Evolutionary conservation across 92 coral and sea anemone genomes (phyloP).

Genomic region (Pocillopora meandrina): DNA sequence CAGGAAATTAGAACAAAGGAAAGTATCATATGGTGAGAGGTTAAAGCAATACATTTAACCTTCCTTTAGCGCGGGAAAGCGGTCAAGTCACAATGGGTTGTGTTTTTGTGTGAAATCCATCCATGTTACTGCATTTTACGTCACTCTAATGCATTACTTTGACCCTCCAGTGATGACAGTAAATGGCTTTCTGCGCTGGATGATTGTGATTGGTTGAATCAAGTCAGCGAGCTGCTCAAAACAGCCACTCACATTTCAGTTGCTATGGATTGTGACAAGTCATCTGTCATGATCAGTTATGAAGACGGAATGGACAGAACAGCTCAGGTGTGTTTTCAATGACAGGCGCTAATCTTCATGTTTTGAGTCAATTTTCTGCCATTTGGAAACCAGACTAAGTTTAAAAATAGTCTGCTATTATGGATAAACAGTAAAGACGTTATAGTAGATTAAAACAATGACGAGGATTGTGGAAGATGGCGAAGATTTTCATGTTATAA

Average conservation of each 20-base stretch:
- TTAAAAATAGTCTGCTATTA: too few species aligned
- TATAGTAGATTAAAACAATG: too few species aligned
- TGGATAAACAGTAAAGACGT: too few species aligned
- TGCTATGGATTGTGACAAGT: slow-evolving; percentile 88
- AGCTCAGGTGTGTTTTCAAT: slow-evolving; percentile 73
- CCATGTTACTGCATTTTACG: not conserved
- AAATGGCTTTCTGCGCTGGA: slow-evolving; percentile 84
- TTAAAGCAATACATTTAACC: too few species aligned
- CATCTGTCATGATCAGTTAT: slow-evolving; percentile 92
- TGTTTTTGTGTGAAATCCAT: not conserved
- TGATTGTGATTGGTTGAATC: slow-evolving; percentile 92
- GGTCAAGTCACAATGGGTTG: too few species aligned
- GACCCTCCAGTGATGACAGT: slow-evolving; percentile 73
- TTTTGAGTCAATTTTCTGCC: too few species aligned
- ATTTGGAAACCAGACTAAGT: too few species aligned
- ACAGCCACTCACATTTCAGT: slow-evolving; percentile 91
- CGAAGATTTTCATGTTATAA: too few species aligned
- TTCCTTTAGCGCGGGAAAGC: too few species aligned
- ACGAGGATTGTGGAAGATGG: too few species aligned
- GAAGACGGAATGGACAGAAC: slow-evolving; percentile 96
- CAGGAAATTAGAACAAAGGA: not conserved
- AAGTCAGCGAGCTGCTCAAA: slow-evolving; percentile 89
- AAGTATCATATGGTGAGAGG: not conserved
- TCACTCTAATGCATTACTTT: not conserved
- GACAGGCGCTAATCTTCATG: not conserved